A percentile compares a stretch with the other conserved stretches of the same genome.
Evolutionary conservation across 2,888 invertebrate genomes (phyloP).

Genomic region (Helleia helle): DNA sequence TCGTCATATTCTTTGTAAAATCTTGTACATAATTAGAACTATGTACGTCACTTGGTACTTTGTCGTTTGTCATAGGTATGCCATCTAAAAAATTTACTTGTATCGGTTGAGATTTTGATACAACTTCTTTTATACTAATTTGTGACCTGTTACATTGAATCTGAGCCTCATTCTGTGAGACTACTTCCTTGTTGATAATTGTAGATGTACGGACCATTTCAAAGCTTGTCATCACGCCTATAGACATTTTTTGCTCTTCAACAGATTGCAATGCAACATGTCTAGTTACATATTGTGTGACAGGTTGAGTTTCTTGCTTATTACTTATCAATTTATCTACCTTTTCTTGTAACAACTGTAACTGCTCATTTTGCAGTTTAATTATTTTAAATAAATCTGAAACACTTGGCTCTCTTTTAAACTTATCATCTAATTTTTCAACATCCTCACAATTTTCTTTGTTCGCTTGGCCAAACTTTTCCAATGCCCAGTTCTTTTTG

Average conservation of each 20-base stretch:
- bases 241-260: conserved; percentile 73
- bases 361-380: conserved; percentile 78
- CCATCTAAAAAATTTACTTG: conserved; percentile 61
- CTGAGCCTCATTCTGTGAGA: conserved; percentile 50
- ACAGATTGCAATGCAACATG: conserved; percentile 42
- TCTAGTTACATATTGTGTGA: conserved; percentile 38
- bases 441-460: conserved; percentile 34
- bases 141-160: conserved; percentile 60
- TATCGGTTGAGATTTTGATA: conserved; percentile 38
- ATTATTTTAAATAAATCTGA: conserved; percentile 77
- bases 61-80: conserved; percentile 31
- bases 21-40: conserved; percentile 8
- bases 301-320: conserved; percentile 26
- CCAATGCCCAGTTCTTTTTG: conserved; percentile 48
- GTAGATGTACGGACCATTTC: conserved; percentile 73
- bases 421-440: conserved; percentile 46
- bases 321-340: conserved; percentile 69
- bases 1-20: conserved; percentile 12
- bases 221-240: conserved; percentile 83
- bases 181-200: conserved; percentile 53
- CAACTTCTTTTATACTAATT: conserved; percentile 54
- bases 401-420: conserved; percentile 68
- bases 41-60: conserved; percentile 19
- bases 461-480: conserved; percentile 46
- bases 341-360: conserved; percentile 77